These are phyloP conservation scores for Oasisia sp. DNA, from an alignment of 2,888 invertebrate species.

Conservation along the genomic window DNA sequence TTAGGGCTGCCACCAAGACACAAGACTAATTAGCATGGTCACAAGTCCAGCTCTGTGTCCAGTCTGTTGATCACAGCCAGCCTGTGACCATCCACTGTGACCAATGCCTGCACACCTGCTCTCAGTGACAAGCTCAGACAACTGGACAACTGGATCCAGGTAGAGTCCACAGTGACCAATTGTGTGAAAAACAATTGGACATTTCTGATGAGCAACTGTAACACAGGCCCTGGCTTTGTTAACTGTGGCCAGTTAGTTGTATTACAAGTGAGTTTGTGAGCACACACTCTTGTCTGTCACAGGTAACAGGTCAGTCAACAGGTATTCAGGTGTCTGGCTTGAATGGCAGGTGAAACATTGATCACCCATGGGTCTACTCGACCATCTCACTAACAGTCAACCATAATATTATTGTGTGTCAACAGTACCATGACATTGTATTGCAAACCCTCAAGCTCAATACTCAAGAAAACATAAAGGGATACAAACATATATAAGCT, in stretches of 20 bases:
- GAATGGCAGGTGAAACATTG: not conserved
- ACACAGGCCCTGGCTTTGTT: not conserved
- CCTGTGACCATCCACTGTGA: not conserved
- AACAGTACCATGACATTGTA: not conserved
- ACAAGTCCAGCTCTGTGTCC: not conserved
- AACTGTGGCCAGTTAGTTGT: not conserved
- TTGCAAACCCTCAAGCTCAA: not conserved
- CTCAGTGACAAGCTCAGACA: not conserved
- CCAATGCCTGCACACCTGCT: not conserved
- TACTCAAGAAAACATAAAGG: not conserved
- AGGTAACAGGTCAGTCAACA: not conserved
- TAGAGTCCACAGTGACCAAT: not conserved
- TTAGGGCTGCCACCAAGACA: not conserved
- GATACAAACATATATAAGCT: not conserved
- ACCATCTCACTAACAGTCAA: not conserved
- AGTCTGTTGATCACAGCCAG: not conserved
- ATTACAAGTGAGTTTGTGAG: not conserved
- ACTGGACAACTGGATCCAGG: not conserved
- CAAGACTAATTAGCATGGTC: not conserved
- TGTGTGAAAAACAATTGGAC: constrained; percentile 1
- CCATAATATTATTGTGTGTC: not conserved
- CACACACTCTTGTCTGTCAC: not conserved
- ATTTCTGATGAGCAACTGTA: not conserved
- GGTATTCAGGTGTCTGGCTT: not conserved
- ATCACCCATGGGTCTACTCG: not conserved